A percentile compares a stretch with the other conserved stretches of the same genome.
These are phyloP conservation scores for Otolemur crassicaudatus DNA, from an alignment of 2,797 vertebrate species.

Conservation along the genomic window DNA sequence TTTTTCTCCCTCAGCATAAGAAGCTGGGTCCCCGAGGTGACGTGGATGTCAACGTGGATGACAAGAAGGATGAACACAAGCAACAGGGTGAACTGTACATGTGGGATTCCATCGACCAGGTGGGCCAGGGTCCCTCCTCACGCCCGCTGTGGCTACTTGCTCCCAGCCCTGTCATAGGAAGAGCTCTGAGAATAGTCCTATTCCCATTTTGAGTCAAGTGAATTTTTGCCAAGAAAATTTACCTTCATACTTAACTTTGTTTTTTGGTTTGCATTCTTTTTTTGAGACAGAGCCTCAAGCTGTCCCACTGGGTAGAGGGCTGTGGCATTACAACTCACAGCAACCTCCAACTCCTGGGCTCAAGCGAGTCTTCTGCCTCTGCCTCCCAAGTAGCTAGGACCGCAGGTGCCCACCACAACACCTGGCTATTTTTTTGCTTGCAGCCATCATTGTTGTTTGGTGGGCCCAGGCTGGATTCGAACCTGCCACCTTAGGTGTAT, in stretches of 20 bases:
- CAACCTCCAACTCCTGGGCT: too few species aligned
- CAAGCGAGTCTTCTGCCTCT: too few species aligned
- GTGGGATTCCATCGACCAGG: slow-evolving; percentile 98
- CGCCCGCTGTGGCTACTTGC: rapidly evolving
- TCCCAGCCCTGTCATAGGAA: too few species aligned
- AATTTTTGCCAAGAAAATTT: background rate
- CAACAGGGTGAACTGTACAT: slow-evolving; percentile 95
- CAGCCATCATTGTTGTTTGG: too few species aligned
- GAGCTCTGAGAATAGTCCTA: rapidly evolving
- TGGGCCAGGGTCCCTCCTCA: slow-evolving; percentile 74
- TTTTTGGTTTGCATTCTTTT: background rate
- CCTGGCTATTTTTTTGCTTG: too few species aligned
- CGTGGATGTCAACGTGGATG: slow-evolving; percentile 89
- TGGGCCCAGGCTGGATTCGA: too few species aligned
- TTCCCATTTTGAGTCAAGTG: background rate
- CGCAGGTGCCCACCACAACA: too few species aligned
- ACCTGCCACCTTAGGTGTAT: too few species aligned
- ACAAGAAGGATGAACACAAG: slow-evolving; percentile 91
- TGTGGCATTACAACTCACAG: too few species aligned
- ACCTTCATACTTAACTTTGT: background rate
- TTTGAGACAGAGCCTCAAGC: too few species aligned
- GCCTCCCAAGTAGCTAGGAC: too few species aligned
- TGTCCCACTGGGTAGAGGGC: too few species aligned
- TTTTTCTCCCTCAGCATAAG: slow-evolving; percentile 92
- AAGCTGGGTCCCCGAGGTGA: slow-evolving; percentile 92